These are phyloP conservation scores for Diplosoma virens DNA, from an alignment of 23 tunicate species.

Conservation along the genomic window DNA sequence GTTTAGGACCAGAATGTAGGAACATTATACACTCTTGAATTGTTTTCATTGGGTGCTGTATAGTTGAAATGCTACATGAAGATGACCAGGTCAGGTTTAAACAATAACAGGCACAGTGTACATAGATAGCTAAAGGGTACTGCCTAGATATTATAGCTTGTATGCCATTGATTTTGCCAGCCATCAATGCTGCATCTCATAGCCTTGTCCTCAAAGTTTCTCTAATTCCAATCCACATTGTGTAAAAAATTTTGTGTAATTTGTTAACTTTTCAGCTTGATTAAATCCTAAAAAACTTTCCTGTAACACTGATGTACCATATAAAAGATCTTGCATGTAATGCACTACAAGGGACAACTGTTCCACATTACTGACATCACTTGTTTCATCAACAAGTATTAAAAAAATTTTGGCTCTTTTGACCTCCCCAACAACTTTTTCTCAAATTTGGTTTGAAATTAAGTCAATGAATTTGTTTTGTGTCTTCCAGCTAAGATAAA, in stretches of 20 bases:
- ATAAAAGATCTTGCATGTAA: slow-evolving; percentile 11
- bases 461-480: slow-evolving; percentile 26
- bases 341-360: slow-evolving; percentile 26
- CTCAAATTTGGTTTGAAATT: slow-evolving; percentile 21
- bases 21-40: slow-evolving; percentile 16
- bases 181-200: slow-evolving; percentile 2
- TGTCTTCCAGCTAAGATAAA: slow-evolving; percentile 22
- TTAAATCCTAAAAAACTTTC: slow-evolving; percentile 28
- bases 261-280: slow-evolving; percentile 11
- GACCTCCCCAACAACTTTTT: slow-evolving; percentile 1
- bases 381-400: slow-evolving; percentile 12
- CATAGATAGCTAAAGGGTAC: slow-evolving; percentile 7
- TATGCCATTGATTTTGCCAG: slow-evolving; percentile 11
- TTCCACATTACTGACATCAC: slow-evolving; percentile 18
- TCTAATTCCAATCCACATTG: slow-evolving; percentile 30
- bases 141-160: slow-evolving; percentile 27
- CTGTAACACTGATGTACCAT: slow-evolving; percentile 3
- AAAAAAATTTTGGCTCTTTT: slow-evolving; percentile 7
- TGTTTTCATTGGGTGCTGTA: slow-evolving; percentile 6
- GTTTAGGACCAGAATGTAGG: slow-evolving; percentile 3
- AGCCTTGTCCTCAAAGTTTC: slow-evolving; percentile 11
- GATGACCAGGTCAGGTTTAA: background rate
- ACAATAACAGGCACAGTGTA: slow-evolving; percentile 14
- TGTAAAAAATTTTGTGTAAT: slow-evolving; percentile 13
- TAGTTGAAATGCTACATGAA: slow-evolving; percentile 18